A percentile compares a stretch with the other conserved stretches of the same genome.
phyloP scores from a whole-genome alignment of 2,888 invertebrate species.

The Diarsia brunnea region DNA sequence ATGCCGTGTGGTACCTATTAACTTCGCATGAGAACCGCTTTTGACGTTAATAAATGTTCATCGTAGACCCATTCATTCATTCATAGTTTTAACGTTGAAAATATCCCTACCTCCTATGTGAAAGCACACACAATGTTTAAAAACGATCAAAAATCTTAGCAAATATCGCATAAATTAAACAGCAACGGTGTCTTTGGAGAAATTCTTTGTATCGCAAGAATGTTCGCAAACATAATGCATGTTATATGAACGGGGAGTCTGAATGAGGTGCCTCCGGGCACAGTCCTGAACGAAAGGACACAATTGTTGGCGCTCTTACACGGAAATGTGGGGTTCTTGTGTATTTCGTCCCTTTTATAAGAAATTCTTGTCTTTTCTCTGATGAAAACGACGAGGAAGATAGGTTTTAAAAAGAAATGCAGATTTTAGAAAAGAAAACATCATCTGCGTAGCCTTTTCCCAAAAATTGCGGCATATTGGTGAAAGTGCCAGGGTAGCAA shows the following conservation, averaged over 20 bases:
- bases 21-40: background rate
- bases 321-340: constrained; percentile 57
- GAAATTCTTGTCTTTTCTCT: constrained; percentile 33
- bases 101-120: background rate
- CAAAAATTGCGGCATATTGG: too few species aligned
- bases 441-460: background rate
- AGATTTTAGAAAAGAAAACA: background rate
- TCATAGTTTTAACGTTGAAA: background rate
- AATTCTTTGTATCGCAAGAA: constrained; percentile 63
- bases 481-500: too few species aligned
- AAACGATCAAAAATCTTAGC: constrained; percentile 18
- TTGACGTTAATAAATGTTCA: background rate
- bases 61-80: background rate
- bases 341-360: constrained; percentile 45
- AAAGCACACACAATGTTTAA: background rate
- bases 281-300: constrained; percentile 57
- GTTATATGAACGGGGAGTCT: constrained; percentile 60
- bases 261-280: constrained; percentile 69
- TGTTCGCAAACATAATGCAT: constrained; percentile 65
- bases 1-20: background rate
- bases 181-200: constrained; percentile 54
- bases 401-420: background rate
- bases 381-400: constrained; percentile 17
- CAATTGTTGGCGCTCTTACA: constrained; percentile 52
- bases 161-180: constrained; percentile 27